phyloP scores from a whole-genome alignment of 2,113 vertebrate genomes.

The Phoenicopterus ruber region DNA sequence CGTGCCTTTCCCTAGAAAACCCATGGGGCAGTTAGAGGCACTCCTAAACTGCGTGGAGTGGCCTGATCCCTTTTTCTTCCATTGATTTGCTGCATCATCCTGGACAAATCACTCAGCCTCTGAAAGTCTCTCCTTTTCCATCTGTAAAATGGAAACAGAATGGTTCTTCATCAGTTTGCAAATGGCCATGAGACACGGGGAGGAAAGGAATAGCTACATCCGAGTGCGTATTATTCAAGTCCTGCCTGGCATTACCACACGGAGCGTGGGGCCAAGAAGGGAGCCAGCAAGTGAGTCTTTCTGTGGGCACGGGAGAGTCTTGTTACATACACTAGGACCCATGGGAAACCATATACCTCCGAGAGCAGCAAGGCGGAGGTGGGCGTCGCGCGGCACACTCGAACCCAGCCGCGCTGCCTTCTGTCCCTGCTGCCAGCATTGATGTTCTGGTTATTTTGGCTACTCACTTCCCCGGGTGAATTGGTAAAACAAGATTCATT shows the following conservation, averaged over 20 bases:
- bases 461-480: background rate
- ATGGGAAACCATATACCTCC: rapidly evolving
- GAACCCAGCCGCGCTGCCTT: background rate
- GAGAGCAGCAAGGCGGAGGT: background rate
- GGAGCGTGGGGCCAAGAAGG: background rate
- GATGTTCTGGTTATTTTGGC: background rate
- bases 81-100: conserved; percentile 8
- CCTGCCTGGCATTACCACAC: background rate
- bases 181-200: background rate
- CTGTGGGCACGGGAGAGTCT: background rate
- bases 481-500: background rate
- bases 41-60: background rate
- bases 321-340: background rate
- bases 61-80: background rate
- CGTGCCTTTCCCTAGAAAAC: background rate
- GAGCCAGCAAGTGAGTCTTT: background rate
- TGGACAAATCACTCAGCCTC: background rate
- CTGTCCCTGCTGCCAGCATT: background rate
- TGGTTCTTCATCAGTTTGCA: background rate
- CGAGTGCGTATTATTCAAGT: background rate
- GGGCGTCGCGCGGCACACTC: background rate
- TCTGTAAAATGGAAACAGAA: background rate
- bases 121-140: background rate
- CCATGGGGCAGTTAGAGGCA: background rate
- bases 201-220: background rate